phyloP scores from a whole-genome alignment of 2,113 vertebrate genomes.

The Cryptomyrus ogoouensis region DNA sequence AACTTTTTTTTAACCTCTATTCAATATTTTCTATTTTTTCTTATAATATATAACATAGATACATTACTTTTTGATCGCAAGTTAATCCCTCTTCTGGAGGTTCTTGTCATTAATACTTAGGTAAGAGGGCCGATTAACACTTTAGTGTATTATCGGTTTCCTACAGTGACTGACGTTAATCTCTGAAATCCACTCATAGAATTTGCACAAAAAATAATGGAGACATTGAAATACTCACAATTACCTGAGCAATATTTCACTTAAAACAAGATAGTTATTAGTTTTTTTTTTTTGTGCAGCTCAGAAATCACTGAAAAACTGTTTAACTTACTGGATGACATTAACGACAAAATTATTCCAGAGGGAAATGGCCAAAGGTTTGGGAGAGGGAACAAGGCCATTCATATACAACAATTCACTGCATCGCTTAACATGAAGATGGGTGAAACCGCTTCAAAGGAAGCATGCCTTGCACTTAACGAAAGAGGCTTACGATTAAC shows the following conservation, averaged over 20 bases:
- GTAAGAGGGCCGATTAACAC: not conserved
- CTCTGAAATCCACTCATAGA: not conserved
- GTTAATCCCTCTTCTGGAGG: not conserved
- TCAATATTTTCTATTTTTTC: not conserved
- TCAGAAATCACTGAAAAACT: not conserved
- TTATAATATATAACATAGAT: not conserved
- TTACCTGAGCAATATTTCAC: not conserved
- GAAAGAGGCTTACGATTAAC: slow-evolving; percentile 80
- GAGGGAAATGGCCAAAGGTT: not conserved
- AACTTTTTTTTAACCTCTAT: not conserved
- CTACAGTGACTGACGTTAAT: not conserved
- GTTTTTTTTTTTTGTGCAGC: not conserved
- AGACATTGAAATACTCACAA: not conserved
- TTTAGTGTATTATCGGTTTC: not conserved
- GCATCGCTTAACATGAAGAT: slow-evolving; percentile 88
- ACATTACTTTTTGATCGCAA: not conserved
- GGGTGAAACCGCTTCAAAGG: slow-evolving; percentile 95
- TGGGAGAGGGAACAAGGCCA: slow-evolving; percentile 43
- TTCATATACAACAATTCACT: slow-evolving; percentile 70
- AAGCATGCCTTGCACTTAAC: slow-evolving; percentile 86
- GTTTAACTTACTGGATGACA: slow-evolving; percentile 41
- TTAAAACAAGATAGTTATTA: not conserved
- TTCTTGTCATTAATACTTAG: not conserved
- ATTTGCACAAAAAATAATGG: not conserved
- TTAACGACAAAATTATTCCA: slow-evolving; percentile 49